These are phyloP conservation scores for Sycophila texana DNA, from an alignment of 2,888 invertebrate genomes.

Conservation along the genomic window DNA sequence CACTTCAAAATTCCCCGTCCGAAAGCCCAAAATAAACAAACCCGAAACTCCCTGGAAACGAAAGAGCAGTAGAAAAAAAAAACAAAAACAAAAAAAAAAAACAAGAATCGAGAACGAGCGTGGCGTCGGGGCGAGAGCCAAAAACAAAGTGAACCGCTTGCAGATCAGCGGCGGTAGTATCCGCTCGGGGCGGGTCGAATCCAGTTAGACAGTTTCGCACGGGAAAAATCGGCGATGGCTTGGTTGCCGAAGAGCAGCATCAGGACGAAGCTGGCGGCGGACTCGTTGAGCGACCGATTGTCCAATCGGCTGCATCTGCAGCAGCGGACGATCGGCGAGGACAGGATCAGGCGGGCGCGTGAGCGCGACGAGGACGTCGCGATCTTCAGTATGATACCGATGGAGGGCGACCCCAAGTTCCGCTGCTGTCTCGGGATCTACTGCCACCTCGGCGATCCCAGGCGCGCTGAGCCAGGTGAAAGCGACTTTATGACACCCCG, in stretches of 20 bases:
- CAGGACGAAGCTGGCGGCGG: slow-evolving; percentile 73
- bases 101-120: too few relatives aligned
- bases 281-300: slow-evolving; percentile 87
- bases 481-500: too few relatives aligned
- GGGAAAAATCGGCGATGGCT: slow-evolving; percentile 2
- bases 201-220: neutral
- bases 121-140: neutral
- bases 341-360: slow-evolving; percentile 85
- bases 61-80: too few relatives aligned
- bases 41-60: too few relatives aligned
- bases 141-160: too few relatives aligned
- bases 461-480: slow-evolving; percentile 88
- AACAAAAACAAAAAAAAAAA: too few relatives aligned
- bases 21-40: too few relatives aligned
- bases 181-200: neutral
- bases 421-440: slow-evolving; percentile 85
- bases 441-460: slow-evolving; percentile 87
- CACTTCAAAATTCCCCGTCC: too few relatives aligned
- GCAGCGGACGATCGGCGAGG: slow-evolving; percentile 67
- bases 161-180: neutral
- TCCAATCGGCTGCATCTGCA: slow-evolving; percentile 80
- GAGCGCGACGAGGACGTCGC: slow-evolving; percentile 92
- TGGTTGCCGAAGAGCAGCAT: slow-evolving; percentile 30
- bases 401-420: slow-evolving; percentile 85
- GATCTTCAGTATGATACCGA: slow-evolving; percentile 89